A percentile compares a stretch with the other conserved stretches of the same genome.
phyloP scores from a whole-genome alignment of 2,113 vertebrate species.

The Felis chaus region DNA sequence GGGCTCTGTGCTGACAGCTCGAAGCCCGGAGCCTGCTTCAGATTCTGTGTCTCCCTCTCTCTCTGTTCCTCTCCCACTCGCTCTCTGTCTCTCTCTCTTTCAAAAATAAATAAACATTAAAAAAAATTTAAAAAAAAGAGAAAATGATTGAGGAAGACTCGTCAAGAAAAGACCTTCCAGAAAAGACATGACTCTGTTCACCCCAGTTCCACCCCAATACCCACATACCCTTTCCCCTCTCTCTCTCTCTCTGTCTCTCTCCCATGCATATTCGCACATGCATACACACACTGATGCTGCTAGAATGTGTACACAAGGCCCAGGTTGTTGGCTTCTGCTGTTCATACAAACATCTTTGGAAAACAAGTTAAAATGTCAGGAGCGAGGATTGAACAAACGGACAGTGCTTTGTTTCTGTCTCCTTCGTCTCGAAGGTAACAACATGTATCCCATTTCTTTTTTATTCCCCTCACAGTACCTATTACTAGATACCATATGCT shows the following conservation, averaged over 20 bases:
- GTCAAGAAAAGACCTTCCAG: neutral
- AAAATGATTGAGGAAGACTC: neutral
- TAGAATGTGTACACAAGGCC: neutral
- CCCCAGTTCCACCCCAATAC: neutral
- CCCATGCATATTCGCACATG: neutral
- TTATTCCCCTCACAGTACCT: slow-evolving; percentile 57
- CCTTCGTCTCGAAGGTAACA: slow-evolving; percentile 62
- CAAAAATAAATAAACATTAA: no score
- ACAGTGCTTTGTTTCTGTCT: slow-evolving; percentile 50
- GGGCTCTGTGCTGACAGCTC: no score
- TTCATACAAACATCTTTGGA: slow-evolving; percentile 31
- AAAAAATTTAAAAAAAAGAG: neutral
- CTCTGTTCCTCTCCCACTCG: no score
- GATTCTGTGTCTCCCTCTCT: no score
- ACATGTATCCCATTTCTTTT: slow-evolving; percentile 49
- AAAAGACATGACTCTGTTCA: neutral
- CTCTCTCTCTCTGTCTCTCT: neutral
- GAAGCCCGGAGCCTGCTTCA: no score
- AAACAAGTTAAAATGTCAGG: slow-evolving; percentile 57
- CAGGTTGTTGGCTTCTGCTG: neutral
- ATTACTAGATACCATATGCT: slow-evolving; percentile 75
- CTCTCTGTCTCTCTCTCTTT: no score
- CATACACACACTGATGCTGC: neutral
- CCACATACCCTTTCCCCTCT: neutral
- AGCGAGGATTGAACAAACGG: neutral